Percentiles rank a stretch among this genome's conserved stretches.
Evolutionary conservation across 1,140 invertebrate species (phyloP).

Genomic region (Spodoptera litura): DNA sequence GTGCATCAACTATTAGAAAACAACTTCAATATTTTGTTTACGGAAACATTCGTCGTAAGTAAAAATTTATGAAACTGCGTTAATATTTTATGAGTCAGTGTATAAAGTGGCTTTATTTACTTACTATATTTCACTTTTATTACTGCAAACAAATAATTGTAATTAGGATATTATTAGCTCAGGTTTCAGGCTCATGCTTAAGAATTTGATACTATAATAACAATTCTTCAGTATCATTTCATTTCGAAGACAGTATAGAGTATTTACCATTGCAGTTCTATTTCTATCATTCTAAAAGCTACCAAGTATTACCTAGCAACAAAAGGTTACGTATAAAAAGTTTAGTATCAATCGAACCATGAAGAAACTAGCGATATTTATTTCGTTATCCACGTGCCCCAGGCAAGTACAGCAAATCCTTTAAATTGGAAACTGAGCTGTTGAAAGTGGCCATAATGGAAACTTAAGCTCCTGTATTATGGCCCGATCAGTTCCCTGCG

Average conservation of each 20-base stretch:
- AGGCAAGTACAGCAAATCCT: slow-evolving; percentile 15
- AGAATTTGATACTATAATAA: too few species aligned
- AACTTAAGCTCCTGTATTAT: slow-evolving; percentile 40
- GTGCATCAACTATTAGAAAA: slow-evolving; percentile 10
- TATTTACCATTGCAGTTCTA: too few species aligned
- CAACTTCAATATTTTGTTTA: slow-evolving; percentile 26
- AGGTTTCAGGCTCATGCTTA: too few species aligned
- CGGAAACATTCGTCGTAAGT: not conserved
- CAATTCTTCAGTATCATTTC: too few species aligned
- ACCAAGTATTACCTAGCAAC: too few species aligned
- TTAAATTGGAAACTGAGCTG: slow-evolving; percentile 39
- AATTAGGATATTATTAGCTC: too few species aligned
- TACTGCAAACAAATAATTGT: too few species aligned
- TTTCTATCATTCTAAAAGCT: too few species aligned
- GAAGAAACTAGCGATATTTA: slow-evolving; percentile 16
- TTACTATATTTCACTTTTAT: too few species aligned
- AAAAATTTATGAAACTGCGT: not conserved
- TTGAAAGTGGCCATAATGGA: slow-evolving; percentile 21
- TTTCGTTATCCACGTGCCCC: slow-evolving; percentile 24
- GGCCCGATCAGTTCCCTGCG: slow-evolving; percentile 14
- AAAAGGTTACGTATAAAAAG: not conserved
- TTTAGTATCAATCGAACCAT: slow-evolving; percentile 11
- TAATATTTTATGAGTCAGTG: not conserved
- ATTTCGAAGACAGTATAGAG: too few species aligned
- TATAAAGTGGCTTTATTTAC: too few species aligned